phyloP scores from a whole-genome alignment of 2,113 vertebrate genomes.

The Microcebus lehilahytsara region DNA sequence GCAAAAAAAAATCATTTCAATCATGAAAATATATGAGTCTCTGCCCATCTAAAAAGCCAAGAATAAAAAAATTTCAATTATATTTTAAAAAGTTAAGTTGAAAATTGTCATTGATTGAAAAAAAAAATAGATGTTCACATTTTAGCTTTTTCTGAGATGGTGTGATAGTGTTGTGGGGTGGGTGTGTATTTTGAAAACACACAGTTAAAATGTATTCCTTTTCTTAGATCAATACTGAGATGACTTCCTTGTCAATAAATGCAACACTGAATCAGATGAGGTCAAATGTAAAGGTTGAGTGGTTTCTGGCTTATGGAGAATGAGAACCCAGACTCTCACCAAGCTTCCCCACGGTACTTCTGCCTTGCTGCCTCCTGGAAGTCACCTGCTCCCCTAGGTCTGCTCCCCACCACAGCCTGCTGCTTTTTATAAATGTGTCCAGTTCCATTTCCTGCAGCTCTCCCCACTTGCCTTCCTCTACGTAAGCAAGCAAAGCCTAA shows the following conservation, averaged over 20 bases:
- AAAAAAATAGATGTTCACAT: neutral
- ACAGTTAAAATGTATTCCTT: neutral
- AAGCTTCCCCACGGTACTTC: rapidly evolving
- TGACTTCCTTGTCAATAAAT: neutral
- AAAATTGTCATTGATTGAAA: neutral
- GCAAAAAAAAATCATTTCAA: neutral
- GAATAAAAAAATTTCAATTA: neutral
- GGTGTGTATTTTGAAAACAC: neutral
- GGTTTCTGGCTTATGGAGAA: neutral
- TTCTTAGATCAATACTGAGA: conserved; percentile 28
- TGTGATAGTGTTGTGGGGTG: neutral
- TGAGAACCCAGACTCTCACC: neutral
- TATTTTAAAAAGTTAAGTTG: neutral
- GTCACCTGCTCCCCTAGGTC: rapidly evolving
- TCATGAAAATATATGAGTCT: neutral
- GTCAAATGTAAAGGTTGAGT: neutral
- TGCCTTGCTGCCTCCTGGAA: neutral
- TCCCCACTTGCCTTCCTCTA: neutral
- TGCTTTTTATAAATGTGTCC: neutral
- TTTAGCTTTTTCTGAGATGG: neutral
- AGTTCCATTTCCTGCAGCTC: neutral
- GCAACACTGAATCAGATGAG: neutral
- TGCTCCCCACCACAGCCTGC: neutral
- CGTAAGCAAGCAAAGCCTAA: neutral
- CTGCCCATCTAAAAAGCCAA: neutral